Percentiles rank a stretch among this genome's conserved stretches.
These are phyloP conservation scores for Crotalus viridis DNA, from an alignment of 2,113 vertebrate species.

Conservation along the genomic window DNA sequence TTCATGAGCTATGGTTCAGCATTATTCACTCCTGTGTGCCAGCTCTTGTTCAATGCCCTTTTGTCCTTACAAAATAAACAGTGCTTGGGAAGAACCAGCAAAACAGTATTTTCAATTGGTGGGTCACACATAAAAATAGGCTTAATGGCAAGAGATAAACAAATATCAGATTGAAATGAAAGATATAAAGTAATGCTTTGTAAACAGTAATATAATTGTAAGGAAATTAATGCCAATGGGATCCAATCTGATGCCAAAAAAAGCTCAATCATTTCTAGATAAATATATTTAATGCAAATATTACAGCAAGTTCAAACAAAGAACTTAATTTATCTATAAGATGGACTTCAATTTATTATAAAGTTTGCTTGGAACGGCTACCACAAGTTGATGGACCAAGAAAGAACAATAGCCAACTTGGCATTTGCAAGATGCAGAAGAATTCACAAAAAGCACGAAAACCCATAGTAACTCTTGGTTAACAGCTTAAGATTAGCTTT, in stretches of 20 bases:
- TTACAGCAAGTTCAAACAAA: conserved; percentile 15
- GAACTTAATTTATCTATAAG: neutral
- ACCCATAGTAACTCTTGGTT: neutral
- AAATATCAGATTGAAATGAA: conserved; percentile 11
- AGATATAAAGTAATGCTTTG: conserved; percentile 29
- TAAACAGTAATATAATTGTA: conserved; percentile 39
- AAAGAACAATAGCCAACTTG: neutral
- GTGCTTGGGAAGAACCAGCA: neutral
- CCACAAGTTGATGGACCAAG: neutral
- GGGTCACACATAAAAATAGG: neutral
- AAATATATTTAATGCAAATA: conserved; percentile 21
- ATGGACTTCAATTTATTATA: neutral
- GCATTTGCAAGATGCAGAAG: neutral
- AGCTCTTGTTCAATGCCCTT: neutral
- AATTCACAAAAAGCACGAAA: neutral
- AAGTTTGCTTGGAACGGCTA: neutral
- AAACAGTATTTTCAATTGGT: neutral
- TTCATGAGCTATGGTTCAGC: neutral
- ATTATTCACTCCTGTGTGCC: neutral
- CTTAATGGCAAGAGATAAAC: neutral
- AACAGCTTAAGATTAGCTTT: neutral
- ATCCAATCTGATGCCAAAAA: conserved; percentile 31
- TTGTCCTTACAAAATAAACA: conserved; percentile 20
- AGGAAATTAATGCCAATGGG: conserved; percentile 48
- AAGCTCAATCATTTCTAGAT: conserved; percentile 17